Percentiles rank a stretch among this genome's conserved stretches.
Conservation (phyloP, 2,888 invertebrate genomes). For the Nemotelus pantherinus region DNA sequence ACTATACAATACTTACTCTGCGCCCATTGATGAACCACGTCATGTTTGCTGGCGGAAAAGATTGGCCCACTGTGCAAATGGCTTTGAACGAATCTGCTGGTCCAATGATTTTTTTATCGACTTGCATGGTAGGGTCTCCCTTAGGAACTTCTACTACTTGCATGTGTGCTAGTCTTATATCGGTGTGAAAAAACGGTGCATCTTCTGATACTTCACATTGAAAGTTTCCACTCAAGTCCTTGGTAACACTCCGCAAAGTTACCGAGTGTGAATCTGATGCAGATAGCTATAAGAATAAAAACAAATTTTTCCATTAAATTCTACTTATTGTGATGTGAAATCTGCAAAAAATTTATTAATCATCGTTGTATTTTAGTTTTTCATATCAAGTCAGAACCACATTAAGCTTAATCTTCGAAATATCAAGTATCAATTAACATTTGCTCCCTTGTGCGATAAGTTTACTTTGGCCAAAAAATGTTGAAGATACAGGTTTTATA, state of each 20-base stretch:
- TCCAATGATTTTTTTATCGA: constrained; percentile 67
- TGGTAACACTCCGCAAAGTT: constrained; percentile 67
- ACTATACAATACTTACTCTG: constrained; percentile 62
- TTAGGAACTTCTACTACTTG: constrained; percentile 69
- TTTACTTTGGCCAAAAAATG: too few relatives aligned
- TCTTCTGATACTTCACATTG: constrained; percentile 71
- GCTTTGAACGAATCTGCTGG: constrained; percentile 67
- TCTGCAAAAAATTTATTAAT: not conserved
- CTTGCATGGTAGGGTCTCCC: constrained; percentile 67
- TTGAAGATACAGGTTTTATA: too few relatives aligned
- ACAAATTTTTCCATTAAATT: constrained; percentile 49
- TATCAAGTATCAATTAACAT: too few relatives aligned
- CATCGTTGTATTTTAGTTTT: too few relatives aligned
- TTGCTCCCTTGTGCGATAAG: too few relatives aligned
- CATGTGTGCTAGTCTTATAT: constrained; percentile 67
- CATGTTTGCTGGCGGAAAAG: constrained; percentile 68
- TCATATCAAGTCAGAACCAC: too few relatives aligned
- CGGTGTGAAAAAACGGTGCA: constrained; percentile 69
- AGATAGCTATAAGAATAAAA: constrained; percentile 63
- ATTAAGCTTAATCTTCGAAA: too few relatives aligned
- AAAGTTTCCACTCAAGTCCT: constrained; percentile 68
- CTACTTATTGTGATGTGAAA: constrained; percentile 17
- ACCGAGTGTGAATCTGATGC: constrained; percentile 68
- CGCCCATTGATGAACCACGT: constrained; percentile 69
- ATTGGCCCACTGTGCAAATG: constrained; percentile 68